These are phyloP conservation scores for Arrhamphus sclerolepis DNA, from an alignment of 2,797 vertebrate genomes.

Conservation along the genomic window DNA sequence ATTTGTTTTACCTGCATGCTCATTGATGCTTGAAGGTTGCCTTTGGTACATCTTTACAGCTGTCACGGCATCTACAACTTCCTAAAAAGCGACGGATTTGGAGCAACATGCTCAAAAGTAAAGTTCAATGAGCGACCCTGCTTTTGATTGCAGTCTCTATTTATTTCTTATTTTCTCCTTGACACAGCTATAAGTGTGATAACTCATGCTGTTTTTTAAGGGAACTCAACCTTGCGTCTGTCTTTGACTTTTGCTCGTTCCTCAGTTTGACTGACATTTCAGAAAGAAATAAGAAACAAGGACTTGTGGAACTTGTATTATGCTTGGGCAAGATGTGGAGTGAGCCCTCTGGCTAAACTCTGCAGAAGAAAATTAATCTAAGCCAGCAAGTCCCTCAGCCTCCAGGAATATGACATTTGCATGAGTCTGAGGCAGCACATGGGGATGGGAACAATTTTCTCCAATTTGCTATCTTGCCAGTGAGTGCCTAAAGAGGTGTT, in stretches of 20 bases:
- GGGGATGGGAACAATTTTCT: constrained; percentile 30
- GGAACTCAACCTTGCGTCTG: constrained; percentile 8
- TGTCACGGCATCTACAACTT: constrained; percentile 13
- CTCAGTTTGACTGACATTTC: constrained; percentile 57
- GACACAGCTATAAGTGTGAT: constrained; percentile 20
- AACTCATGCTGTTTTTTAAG: constrained; percentile 13
- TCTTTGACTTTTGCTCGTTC: constrained; percentile 21
- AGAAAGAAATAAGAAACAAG: constrained; percentile 21
- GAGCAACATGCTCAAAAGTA: constrained; percentile 13
- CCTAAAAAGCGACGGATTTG: constrained; percentile 24
- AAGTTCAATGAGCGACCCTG: constrained; percentile 15
- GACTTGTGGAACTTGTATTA: constrained; percentile 43
- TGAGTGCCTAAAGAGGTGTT: constrained; percentile 15
- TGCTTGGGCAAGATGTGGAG: constrained; percentile 20
- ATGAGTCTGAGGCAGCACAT: constrained; percentile 37
- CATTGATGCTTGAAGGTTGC: constrained; percentile 20
- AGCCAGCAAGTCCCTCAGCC: constrained; percentile 40
- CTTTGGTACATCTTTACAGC: constrained; percentile 2
- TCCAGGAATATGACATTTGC: constrained; percentile 57
- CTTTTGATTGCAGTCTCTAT: constrained; percentile 13
- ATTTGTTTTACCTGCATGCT: constrained; percentile 17
- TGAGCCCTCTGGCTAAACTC: constrained; percentile 57
- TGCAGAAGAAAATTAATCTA: constrained; percentile 53
- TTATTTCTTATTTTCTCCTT: constrained; percentile 6
- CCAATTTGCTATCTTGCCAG: constrained; percentile 41